A percentile compares a stretch with the other conserved stretches of the same genome.
Evolutionary conservation across 2,888 invertebrate species (phyloP).

Genomic region (Xanthorhoe spadicearia): DNA sequence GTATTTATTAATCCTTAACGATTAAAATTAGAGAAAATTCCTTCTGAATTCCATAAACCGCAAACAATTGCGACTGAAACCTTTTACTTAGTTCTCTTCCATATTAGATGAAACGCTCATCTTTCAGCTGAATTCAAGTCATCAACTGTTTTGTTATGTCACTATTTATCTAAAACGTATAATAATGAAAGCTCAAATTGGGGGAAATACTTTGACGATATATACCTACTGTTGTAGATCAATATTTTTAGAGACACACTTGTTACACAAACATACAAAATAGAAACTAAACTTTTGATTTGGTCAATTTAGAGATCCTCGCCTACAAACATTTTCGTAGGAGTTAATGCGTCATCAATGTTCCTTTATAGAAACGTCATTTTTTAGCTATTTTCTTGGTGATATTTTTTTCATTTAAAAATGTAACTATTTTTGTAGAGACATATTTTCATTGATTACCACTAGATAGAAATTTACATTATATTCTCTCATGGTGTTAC

Average conservation of each 20-base stretch:
- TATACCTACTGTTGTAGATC: constrained; percentile 67
- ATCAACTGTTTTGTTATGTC: constrained; percentile 58
- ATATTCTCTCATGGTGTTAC: constrained; percentile 80
- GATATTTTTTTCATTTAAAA: constrained; percentile 68
- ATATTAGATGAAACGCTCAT: constrained; percentile 62
- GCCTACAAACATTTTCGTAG: constrained; percentile 62
- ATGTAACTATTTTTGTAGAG: constrained; percentile 84
- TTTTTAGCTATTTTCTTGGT: constrained; percentile 62
- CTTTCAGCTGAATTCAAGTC: constrained; percentile 69
- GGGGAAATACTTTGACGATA: constrained; percentile 64
- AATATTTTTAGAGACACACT: constrained; percentile 82
- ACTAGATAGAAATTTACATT: constrained; percentile 78
- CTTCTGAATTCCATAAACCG: constrained; percentile 42
- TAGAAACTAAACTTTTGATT: constrained; percentile 59
- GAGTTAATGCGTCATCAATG: constrained; percentile 56
- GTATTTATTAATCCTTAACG: constrained; percentile 61
- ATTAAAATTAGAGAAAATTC: constrained; percentile 48
- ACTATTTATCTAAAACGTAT: constrained; percentile 58
- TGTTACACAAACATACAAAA: constrained; percentile 59
- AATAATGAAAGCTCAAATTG: constrained; percentile 66
- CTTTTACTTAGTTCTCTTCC: constrained; percentile 50
- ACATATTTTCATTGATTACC: constrained; percentile 80
- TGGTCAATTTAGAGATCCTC: constrained; percentile 55
- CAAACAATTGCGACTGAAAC: constrained; percentile 57
- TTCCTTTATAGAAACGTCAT: constrained; percentile 41